These are phyloP conservation scores for Alosa alosa DNA, from an alignment of 2,113 vertebrate genomes.

Conservation along the genomic window DNA sequence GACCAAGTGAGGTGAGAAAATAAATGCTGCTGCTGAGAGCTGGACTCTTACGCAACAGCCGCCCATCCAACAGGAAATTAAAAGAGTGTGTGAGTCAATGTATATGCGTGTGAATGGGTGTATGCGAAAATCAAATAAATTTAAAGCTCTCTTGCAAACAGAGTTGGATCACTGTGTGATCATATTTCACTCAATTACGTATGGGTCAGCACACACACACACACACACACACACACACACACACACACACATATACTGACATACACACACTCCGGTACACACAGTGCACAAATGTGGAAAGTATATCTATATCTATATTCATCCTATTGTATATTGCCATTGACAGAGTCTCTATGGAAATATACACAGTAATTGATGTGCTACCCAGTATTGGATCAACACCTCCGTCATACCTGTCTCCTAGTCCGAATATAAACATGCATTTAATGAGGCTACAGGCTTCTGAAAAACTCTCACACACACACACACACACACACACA, in stretches of 20 bases:
- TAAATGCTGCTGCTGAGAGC: not conserved
- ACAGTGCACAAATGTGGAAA: not conserved
- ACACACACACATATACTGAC: not conserved
- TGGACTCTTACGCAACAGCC: not conserved
- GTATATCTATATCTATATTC: not conserved
- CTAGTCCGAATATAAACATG: not conserved
- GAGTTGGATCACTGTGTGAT: not conserved
- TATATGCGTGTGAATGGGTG: not conserved
- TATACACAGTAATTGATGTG: not conserved
- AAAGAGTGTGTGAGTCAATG: not conserved
- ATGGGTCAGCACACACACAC: not conserved
- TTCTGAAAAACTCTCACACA: not conserved
- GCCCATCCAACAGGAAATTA: conserved; percentile 26
- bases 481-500: conserved; percentile 6
- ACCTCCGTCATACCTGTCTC: not conserved
- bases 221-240: conserved; percentile 10
- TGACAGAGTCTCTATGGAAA: not conserved
- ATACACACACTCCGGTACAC: not conserved
- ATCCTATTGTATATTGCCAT: not conserved
- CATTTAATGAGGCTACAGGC: not conserved
- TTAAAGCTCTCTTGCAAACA: not conserved
- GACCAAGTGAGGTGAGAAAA: conserved; percentile 29
- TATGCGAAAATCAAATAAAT: not conserved
- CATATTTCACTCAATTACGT: not conserved
- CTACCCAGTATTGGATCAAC: not conserved